phyloP scores from a whole-genome alignment of 2,888 invertebrate species.

The Melangyna quadrimaculata region DNA sequence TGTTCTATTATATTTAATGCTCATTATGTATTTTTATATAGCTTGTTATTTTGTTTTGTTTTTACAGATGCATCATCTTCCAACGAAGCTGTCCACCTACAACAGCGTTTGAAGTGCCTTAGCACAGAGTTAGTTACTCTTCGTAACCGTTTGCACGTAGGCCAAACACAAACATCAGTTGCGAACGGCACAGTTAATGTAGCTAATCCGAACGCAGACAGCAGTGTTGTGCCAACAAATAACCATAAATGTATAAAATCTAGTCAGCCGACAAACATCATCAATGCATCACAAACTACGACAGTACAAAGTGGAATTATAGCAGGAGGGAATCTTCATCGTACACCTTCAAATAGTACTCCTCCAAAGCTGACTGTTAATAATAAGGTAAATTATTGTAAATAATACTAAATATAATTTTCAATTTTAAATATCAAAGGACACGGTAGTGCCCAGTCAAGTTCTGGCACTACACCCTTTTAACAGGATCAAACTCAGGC shows the following conservation, averaged over 20 bases:
- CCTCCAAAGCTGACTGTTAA: conserved; percentile 65
- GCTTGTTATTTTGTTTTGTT: not conserved
- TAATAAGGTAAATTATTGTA: conserved; percentile 69
- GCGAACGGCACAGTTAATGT: conserved; percentile 77
- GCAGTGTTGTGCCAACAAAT: conserved; percentile 54
- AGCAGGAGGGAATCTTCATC: conserved; percentile 51
- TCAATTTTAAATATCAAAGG: no score
- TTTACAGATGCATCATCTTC: conserved; percentile 94
- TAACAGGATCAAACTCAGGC: no score
- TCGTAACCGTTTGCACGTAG: conserved; percentile 93
- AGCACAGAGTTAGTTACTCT: conserved; percentile 96
- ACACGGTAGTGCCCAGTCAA: no score
- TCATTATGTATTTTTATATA: no score
- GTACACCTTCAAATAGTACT: conserved; percentile 53
- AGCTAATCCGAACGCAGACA: conserved; percentile 76
- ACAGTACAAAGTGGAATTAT: conserved; percentile 65
- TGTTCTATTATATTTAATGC: no score
- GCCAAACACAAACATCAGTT: conserved; percentile 81
- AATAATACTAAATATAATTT: no score
- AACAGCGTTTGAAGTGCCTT: conserved; percentile 93
- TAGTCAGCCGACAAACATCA: conserved; percentile 45
- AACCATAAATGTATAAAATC: conserved; percentile 61
- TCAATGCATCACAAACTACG: conserved; percentile 59
- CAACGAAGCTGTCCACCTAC: conserved; percentile 95
- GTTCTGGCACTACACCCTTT: no score